Base-by-base conservation (phyloP, 2,113 vertebrate genomes). In the Cricetomys ansorgei region DNA sequence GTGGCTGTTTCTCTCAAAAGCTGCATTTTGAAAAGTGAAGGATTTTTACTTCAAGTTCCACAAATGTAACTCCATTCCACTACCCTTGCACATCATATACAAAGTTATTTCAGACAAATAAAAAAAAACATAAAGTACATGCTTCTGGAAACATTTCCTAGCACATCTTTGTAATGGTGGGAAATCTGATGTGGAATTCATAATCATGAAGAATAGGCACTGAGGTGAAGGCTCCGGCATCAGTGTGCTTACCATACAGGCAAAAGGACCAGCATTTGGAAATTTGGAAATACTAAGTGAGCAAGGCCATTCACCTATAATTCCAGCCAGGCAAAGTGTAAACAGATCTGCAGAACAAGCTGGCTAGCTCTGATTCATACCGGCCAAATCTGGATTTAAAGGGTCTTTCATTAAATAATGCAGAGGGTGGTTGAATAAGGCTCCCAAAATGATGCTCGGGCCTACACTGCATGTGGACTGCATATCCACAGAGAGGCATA, bases 101-200 rank as follows among this genome's bases (percentile, higher is more conserved):
- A 83, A 11, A 76, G 12, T 53, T 40, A 50, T 72, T 91, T 79
- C 34, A 72, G 48, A 80, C 27, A 27, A 34, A 50, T n/a, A 59
- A 1, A 15, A n/a, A n/a, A n/a, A 27, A 65, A 79, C 53, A 80
- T 43, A 83, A 43, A 79, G 1, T 57, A 48, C 21, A 75, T 77
- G 69, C 34, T 80, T 80, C 69, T 92, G 65, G 34, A 89, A 95
- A 84, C 12, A 72, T 57, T 89, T 95, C 45, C 84, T 29, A 75
- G 57, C 3, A 50, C 16, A 50, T 93, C 27, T 77, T 87, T 87
- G 48, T 19, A 75, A 76, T 69, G 88, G 21, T 79, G 3, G 73
- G 12, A 85, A 67, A 88, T 92, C 29, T 91, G 17, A 40, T 40
- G 67, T 48, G 83, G 64, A 97, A 79, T 87, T 88, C 21, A 1